Evolutionary conservation across 2,797 vertebrate species (phyloP), one percentile per base, ranked within the genome.

Genomic region (Taeniopygia guttata): DNA sequence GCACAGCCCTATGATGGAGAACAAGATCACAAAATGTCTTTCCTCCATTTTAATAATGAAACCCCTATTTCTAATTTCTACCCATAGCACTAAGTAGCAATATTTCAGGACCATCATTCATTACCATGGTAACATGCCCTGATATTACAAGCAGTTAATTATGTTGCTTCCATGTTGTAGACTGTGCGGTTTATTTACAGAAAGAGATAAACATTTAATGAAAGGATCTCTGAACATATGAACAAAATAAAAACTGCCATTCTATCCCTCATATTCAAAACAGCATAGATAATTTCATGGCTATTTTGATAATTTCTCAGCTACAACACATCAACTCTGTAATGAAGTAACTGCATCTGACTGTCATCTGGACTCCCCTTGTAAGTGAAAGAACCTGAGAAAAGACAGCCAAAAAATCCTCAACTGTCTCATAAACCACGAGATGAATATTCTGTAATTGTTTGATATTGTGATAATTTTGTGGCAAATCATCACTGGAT

Each of bases 41-140:
- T 34, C 42, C 59, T 78, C 73, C 2, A 2, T 84, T 87, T 96
- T 81, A 52, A 69, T 52, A 64, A 91, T 73, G 87, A 95, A 81
- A 72, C 38, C 10, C 17, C 56, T 84, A 73, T 75, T 89, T 89
- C 64, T 73, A 64, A 92, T 88, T 95, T 90, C 70, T 58, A 76
- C 84, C 73, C 66, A 69, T n/a, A 77, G 66, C 13, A 17, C 74
- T 76, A 77, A 95, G 85, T 70, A 89, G 80, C 60, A 94, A 77
- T 84, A 94, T 88, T 87, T 94, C 23, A 15, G 59, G 90, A 40
- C 69, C 83, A 90, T 81, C 85, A 83, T 81, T 94, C 84, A 97
- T 97, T 95, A 91, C 96, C 95, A 97, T 95, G 91, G 96, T 90
- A 96, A 97, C 97, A 95, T 81, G 55, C 77, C 69, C 77, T 3